Evolutionary conservation across 2,797 vertebrate species (phyloP).

Genomic region (Danio albolineatus): DNA sequence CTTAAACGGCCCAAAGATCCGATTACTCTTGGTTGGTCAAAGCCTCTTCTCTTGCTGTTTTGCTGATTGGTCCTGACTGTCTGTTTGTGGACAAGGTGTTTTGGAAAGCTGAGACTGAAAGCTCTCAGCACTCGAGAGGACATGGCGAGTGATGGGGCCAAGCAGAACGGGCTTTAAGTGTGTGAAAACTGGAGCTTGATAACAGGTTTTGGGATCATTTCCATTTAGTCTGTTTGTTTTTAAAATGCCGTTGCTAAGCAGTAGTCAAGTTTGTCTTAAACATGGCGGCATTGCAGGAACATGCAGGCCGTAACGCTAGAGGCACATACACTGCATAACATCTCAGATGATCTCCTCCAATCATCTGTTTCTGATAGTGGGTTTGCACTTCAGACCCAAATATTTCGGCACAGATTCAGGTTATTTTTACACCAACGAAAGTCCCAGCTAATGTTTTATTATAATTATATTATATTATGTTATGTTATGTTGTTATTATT

Average conservation of each 20-base stretch:
- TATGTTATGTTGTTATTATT: no score
- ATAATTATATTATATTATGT: no score
- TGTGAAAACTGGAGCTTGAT: conserved; percentile 83
- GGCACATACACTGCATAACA: conserved; percentile 8
- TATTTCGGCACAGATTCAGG: neutral
- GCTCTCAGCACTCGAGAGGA: conserved; percentile 80
- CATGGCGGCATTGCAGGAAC: conserved; percentile 50
- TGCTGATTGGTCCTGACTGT: conserved; percentile 13
- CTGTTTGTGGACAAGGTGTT: conserved; percentile 82
- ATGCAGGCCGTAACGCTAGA: neutral
- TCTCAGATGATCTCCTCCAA: neutral
- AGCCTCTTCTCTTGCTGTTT: conserved; percentile 6
- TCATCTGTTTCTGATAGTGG: neutral
- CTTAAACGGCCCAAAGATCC: neutral
- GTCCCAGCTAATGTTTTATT: no score
- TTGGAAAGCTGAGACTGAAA: conserved; percentile 84
- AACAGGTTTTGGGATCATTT: conserved; percentile 86
- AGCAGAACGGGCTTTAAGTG: conserved; percentile 82
- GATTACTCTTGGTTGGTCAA: neutral
- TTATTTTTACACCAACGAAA: neutral
- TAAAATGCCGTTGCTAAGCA: conserved; percentile 78
- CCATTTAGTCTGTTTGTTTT: conserved; percentile 74
- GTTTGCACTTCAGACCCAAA: neutral
- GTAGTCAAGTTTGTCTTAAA: conserved; percentile 75
- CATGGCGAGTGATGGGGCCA: conserved; percentile 84